These are phyloP conservation scores for Mya arenaria DNA, from an alignment of 1,140 invertebrate species.

Conservation along the genomic window DNA sequence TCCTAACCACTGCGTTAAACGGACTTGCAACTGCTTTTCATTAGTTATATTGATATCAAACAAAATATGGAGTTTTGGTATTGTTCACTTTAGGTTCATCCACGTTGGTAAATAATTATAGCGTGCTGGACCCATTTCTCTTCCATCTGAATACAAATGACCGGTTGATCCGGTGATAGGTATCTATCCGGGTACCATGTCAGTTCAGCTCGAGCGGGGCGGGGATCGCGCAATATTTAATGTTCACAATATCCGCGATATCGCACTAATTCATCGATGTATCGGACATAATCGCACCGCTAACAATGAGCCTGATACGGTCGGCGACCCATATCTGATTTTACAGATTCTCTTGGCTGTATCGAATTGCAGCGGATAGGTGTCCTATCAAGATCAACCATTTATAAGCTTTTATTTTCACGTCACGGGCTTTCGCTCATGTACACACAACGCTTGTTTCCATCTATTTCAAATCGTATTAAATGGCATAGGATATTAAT, in stretches of 20 bases:
- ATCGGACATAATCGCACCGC: neutral
- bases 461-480: slow-evolving; percentile 24
- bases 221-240: slow-evolving; percentile 5
- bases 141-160: too few species aligned
- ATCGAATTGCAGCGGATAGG: slow-evolving; percentile 45
- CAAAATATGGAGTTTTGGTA: too few species aligned
- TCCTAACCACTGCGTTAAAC: too few species aligned
- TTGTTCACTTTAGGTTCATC: too few species aligned
- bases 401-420: slow-evolving; percentile 53
- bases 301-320: too few species aligned
- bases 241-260: neutral
- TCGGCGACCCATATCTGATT: slow-evolving; percentile 45
- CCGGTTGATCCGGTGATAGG: neutral
- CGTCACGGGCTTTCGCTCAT: slow-evolving; percentile 30
- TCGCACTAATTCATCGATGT: slow-evolving; percentile 25
- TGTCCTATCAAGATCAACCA: slow-evolving; percentile 19
- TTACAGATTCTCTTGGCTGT: slow-evolving; percentile 1
- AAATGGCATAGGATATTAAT: slow-evolving; percentile 40
- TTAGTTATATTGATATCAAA: too few species aligned
- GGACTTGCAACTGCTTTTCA: too few species aligned
- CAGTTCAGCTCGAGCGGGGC: slow-evolving; percentile 26
- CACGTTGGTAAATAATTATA: too few species aligned
- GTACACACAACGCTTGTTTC: slow-evolving; percentile 25
- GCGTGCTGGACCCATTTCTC: too few species aligned
- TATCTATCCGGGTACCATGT: slow-evolving; percentile 25